Evolutionary conservation across 2,797 vertebrate species (phyloP), one percentile per base, ranked within the genome.

Genomic region (Poecilia picta): DNA sequence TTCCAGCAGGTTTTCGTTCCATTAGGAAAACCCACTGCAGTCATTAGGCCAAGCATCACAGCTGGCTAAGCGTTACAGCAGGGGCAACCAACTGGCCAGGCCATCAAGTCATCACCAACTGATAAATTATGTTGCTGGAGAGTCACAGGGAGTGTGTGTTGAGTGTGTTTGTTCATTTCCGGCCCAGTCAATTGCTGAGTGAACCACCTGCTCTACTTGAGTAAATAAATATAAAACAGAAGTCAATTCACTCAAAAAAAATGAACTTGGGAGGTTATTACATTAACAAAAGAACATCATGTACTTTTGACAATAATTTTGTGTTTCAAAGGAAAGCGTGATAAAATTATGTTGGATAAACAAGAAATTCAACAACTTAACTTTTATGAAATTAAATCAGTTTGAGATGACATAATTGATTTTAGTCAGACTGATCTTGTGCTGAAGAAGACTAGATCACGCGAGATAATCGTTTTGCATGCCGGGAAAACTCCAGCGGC

Each of bases 11-110:
- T 88, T 71, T 92, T 89, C 13, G 23, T 87, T 89, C 83, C 83
- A 89, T 89, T 89, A 93, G 90, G 89, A 81, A 87, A 94, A 89
- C 85, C 83, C 83, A 82, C 87, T 89, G 80, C 79, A 81, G 90
- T 83, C 89, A 94, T 94, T 91, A 90, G 81, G 84, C 85, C 89
- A 89, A 81, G 78, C 77, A 86, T 89, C 91, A 90, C 91, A 92
- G 90, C 89, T 89, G 90, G 91, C 88, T 91, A 89, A 86, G 89
- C 92, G 88, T 88, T 88, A 91, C 72, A 92, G 90, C 85, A 81
- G 74, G 79, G 84, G 80, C 81, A 84, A 92, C 92, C 87, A 83
- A 91, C 89, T 88, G 88, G 85, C 84, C 84, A 77, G 82, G 89
- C 84, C 81, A 89, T 90, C 85, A 78, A 90, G 88, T 88, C 87